These are phyloP conservation scores for Andricus grossulariae DNA, from an alignment of 1,140 invertebrate species.

Conservation along the genomic window DNA sequence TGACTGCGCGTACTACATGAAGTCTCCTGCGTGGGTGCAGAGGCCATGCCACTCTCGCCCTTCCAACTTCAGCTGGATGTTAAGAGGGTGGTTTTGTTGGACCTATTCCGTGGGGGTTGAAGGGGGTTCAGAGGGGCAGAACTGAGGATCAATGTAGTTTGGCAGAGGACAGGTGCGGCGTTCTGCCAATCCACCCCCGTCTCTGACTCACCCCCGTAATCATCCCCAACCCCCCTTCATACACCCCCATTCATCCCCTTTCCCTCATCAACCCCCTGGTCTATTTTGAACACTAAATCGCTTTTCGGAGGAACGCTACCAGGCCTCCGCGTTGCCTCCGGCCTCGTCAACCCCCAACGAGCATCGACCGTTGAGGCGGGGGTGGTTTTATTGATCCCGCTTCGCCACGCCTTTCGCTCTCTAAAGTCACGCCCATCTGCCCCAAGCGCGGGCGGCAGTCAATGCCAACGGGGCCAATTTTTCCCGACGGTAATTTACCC, in stretches of 20 bases:
- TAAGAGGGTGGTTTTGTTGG: slow-evolving; percentile 5
- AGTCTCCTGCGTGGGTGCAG: slow-evolving; percentile 64
- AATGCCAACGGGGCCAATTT: slow-evolving; percentile 52
- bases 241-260: slow-evolving; percentile 37
- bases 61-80: not conserved
- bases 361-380: slow-evolving; percentile 38
- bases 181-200: not conserved
- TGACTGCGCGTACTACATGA: slow-evolving; percentile 60
- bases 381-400: slow-evolving; percentile 71
- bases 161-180: slow-evolving; percentile 55
- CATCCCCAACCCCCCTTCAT: slow-evolving; percentile 40
- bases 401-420: slow-evolving; percentile 67
- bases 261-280: slow-evolving; percentile 29
- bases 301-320: slow-evolving; percentile 61
- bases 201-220: slow-evolving; percentile 40
- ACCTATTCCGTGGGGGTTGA: slow-evolving; percentile 55
- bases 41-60: slow-evolving; percentile 56
- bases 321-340: slow-evolving; percentile 44
- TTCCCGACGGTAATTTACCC: slow-evolving; percentile 54
- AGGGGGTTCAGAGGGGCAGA: slow-evolving; percentile 45
- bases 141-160: slow-evolving; percentile 67
- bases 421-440: slow-evolving; percentile 64
- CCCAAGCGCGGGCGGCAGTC: slow-evolving; percentile 49
- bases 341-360: slow-evolving; percentile 29
- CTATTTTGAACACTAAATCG: slow-evolving; percentile 35